These are phyloP conservation scores for Armadillidium nasatum DNA, from an alignment of 1,140 invertebrate species.

Conservation along the genomic window DNA sequence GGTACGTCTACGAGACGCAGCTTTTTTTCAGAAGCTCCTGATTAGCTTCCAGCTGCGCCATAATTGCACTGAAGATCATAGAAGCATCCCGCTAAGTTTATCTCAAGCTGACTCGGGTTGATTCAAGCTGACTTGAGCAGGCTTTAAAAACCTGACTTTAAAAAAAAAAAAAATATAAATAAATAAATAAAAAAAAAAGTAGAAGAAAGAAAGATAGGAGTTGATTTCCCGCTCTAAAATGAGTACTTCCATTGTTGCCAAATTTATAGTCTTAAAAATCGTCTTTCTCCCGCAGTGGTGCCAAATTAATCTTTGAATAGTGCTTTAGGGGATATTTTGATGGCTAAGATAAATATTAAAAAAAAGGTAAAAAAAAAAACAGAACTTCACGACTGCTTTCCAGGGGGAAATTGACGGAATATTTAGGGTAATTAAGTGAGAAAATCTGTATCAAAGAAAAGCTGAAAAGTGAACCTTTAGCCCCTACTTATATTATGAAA, in stretches of 20 bases:
- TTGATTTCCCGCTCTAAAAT: no score
- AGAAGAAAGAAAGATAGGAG: no score
- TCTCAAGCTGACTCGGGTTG: no score
- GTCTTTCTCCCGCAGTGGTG: not conserved
- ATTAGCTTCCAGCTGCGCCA: slow-evolving; percentile 1
- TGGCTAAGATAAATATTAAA: not conserved
- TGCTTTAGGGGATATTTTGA: not conserved
- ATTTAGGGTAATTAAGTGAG: slow-evolving; percentile 2
- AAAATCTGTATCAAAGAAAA: slow-evolving; percentile 1
- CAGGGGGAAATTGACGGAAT: not conserved
- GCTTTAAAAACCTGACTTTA: not conserved
- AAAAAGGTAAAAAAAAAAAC: not conserved
- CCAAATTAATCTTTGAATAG: not conserved
- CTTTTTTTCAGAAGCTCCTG: slow-evolving; percentile 1
- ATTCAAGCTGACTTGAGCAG: no score
- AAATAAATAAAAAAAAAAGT: no score
- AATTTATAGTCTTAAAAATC: no score
- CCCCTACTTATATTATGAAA: not conserved
- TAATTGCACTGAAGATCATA: slow-evolving; percentile 5
- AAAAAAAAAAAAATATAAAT: no score
- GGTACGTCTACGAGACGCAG: no score
- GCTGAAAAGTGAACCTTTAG: no score
- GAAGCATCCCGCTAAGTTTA: not conserved
- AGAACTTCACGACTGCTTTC: no score
- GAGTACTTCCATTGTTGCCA: no score